These are phyloP conservation scores for Hydractinia echinata DNA, from an alignment of 30 jellyfish, hydroid and myxozoan species.

Conservation along the genomic window DNA sequence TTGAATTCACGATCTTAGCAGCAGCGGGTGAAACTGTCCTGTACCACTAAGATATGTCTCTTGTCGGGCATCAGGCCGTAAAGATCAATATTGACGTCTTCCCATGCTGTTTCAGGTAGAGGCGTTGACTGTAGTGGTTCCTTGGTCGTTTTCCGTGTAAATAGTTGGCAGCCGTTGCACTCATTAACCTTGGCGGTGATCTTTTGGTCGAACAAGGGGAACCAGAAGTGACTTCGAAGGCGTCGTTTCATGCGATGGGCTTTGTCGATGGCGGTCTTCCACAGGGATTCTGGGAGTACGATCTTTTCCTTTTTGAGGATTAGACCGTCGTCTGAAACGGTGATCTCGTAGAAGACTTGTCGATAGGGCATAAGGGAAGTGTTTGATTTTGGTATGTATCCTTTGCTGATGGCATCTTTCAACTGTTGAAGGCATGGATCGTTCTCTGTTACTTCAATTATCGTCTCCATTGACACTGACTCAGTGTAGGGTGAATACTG, in stretches of 20 bases:
- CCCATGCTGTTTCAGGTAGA: constrained; percentile 44
- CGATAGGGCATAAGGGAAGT: neutral
- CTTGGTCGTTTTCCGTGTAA: constrained; percentile 40
- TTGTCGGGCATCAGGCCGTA: constrained; percentile 44
- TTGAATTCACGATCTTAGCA: neutral
- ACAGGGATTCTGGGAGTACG: constrained; percentile 34
- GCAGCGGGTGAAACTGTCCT: neutral
- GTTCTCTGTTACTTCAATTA: constrained; percentile 15
- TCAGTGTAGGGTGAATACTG: constrained; percentile 54
- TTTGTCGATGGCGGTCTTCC: constrained; percentile 37
- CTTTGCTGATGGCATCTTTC: neutral
- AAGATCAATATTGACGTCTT: constrained; percentile 33
- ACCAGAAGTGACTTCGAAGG: constrained; percentile 55
- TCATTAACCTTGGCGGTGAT: constrained; percentile 5
- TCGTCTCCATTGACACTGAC: constrained; percentile 29
- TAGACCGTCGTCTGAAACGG: constrained; percentile 45
- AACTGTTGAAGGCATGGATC: neutral
- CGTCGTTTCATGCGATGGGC: constrained; percentile 35
- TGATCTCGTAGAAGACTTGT: no score
- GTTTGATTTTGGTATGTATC: neutral
- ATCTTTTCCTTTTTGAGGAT: constrained; percentile 31
- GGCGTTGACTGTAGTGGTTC: constrained; percentile 37
- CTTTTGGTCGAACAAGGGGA: constrained; percentile 29
- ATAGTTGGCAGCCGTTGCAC: constrained; percentile 46
- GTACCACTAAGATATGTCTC: neutral